Base-by-base conservation (phyloP, 2,113 vertebrate species). In the Blennius ocellaris region DNA sequence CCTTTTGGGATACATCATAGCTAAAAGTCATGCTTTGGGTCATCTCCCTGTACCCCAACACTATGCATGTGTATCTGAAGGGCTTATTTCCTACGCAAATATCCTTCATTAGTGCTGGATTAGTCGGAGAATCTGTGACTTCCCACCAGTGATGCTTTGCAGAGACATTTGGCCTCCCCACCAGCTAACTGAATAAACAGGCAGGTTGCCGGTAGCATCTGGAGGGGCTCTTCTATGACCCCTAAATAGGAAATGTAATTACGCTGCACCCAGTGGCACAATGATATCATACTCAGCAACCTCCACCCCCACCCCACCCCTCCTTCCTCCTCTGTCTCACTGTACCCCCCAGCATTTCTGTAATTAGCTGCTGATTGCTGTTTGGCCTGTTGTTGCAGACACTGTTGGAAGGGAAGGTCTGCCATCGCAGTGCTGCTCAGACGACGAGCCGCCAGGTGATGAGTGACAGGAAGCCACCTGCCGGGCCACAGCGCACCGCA, bases 181-280 rank as follows among this genome's bases (percentile, higher is more conserved):
- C 14, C 7, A 58, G 62, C 62, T 70, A 69, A 76, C 77, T 55
- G 41, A 74, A 85, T 71, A 79, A 88, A 78, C 85, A 89, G 82
- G 87, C 73, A 63, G 72, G 54, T 56, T 39, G 11, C 50, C 53
- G 74, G 49, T 5, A 79, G 81, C 85, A 83, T 82, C 84, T 87
- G 82, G 82, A 76, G 83, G 85, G 82, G 71, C 53, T 90, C 78
- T 87, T 84, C 76, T 69, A 71, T 83, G 82, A 89, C 84, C 81
- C 67, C 54, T 45, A 81, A 77, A 87, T 47, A 80, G 53, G 45
- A 69, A 82, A 88, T 72, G 60, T 76, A 75, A 84, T 89, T 74
- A 84, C 5, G 3, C 61, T 38, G 63, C 55, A 70, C 64, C 87
- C 74, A 68, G 54, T 14, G 77, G 88, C 85, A 83, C 40, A 81